Conservation (phyloP, 2,113 vertebrate species). For the Hemichromis elongatus region DNA sequence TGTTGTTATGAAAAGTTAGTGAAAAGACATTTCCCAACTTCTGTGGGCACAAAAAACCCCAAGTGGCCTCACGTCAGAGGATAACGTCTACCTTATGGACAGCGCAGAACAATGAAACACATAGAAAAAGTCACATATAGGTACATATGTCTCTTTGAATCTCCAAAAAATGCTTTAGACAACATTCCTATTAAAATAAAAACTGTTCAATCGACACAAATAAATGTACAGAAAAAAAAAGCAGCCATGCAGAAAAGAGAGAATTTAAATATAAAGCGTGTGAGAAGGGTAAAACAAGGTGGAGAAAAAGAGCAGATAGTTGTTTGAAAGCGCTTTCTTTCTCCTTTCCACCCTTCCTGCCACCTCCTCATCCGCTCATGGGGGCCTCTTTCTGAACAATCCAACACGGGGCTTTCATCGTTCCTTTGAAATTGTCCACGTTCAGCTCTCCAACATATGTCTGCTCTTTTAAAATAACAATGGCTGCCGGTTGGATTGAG, state of each 20-base stretch:
- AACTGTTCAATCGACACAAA: slow-evolving; percentile 34
- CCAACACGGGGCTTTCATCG: slow-evolving; percentile 68
- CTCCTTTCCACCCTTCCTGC: slow-evolving; percentile 56
- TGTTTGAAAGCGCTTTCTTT: slow-evolving; percentile 53
- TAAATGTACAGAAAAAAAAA: slow-evolving; percentile 8
- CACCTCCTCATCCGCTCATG: slow-evolving; percentile 55
- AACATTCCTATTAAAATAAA: slow-evolving; percentile 8
- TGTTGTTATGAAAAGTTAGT: not conserved
- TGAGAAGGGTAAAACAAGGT: slow-evolving; percentile 14
- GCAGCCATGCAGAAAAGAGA: not conserved
- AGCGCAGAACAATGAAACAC: not conserved
- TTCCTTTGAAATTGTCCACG: slow-evolving; percentile 62
- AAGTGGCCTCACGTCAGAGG: not conserved
- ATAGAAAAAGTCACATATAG: not conserved
- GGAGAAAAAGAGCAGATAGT: slow-evolving; percentile 17
- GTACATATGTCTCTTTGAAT: slow-evolving; percentile 32
- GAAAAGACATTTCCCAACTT: not conserved
- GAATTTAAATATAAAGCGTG: slow-evolving; percentile 20
- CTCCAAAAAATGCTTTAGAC: slow-evolving; percentile 33
- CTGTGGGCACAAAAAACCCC: not conserved
- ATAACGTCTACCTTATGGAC: not conserved
- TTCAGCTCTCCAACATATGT: slow-evolving; percentile 68
- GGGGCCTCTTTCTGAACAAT: slow-evolving; percentile 69
- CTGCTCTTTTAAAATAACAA: slow-evolving; percentile 67
- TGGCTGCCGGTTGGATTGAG: slow-evolving; percentile 58